phyloP scores from a whole-genome alignment of 2,888 invertebrate genomes.

The Laothoe populi region DNA sequence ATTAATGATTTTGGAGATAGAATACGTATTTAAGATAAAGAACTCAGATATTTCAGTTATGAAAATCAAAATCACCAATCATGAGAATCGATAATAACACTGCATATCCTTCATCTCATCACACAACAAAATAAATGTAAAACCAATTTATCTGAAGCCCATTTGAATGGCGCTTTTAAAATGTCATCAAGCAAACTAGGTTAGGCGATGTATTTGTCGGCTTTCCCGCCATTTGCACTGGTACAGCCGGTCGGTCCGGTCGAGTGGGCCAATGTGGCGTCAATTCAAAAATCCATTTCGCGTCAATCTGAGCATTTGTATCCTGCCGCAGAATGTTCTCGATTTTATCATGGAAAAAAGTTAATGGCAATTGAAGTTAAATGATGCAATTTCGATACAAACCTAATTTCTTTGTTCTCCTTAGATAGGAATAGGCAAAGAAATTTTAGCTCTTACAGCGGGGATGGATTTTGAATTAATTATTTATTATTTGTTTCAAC shows the following conservation, averaged over 20 bases:
- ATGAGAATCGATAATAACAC: too few relatives aligned
- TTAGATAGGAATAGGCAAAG: not conserved
- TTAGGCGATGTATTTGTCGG: slow-evolving; percentile 56
- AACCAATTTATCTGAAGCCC: slow-evolving; percentile 38
- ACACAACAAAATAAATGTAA: slow-evolving; percentile 29
- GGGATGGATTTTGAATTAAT: not conserved
- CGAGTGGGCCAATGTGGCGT: slow-evolving; percentile 64
- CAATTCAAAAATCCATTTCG: slow-evolving; percentile 76
- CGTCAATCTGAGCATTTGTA: slow-evolving; percentile 50
- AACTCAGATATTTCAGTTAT: too few relatives aligned
- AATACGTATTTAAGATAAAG: too few relatives aligned
- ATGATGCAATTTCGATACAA: not conserved
- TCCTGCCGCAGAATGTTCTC: not conserved
- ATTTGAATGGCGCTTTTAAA: slow-evolving; percentile 30
- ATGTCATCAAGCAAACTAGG: slow-evolving; percentile 38
- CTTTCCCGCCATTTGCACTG: slow-evolving; percentile 26
- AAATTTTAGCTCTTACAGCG: not conserved
- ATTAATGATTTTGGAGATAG: too few relatives aligned
- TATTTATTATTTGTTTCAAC: too few relatives aligned
- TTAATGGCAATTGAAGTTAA: not conserved
- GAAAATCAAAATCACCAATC: too few relatives aligned
- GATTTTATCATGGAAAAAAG: too few relatives aligned
- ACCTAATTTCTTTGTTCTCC: not conserved
- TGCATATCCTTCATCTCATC: not conserved
- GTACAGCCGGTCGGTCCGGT: slow-evolving; percentile 45